A percentile compares a stretch with the other conserved stretches of the same genome.
These are phyloP conservation scores for Troides aeacus DNA, from an alignment of 2,888 invertebrate genomes.

Conservation along the genomic window DNA sequence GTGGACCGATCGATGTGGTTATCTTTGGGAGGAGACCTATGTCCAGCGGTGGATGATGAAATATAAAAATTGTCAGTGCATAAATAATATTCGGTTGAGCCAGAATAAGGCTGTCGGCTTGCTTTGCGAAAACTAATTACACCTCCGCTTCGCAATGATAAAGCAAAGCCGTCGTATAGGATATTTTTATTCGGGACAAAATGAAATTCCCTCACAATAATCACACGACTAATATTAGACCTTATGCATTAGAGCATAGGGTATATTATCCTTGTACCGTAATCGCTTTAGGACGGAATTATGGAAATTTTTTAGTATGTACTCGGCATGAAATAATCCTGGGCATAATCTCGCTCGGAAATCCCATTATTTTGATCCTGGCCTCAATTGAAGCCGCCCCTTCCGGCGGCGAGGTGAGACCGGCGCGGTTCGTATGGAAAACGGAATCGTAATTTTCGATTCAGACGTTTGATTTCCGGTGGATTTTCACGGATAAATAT, in stretches of 20 bases:
- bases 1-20: too few species aligned
- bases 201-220: conserved; percentile 62
- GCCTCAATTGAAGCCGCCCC: conserved; percentile 50
- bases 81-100: background rate
- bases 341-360: conserved; percentile 73
- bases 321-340: conserved; percentile 74
- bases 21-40: too few species aligned
- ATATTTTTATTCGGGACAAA: conserved; percentile 78
- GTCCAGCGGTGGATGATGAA: too few species aligned
- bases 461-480: conserved; percentile 50
- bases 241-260: conserved; percentile 30
- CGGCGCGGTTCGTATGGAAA: conserved; percentile 39
- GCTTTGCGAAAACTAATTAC: conserved; percentile 77
- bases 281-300: conserved; percentile 33
- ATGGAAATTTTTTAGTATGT: conserved; percentile 63
- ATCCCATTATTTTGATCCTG: conserved; percentile 78
- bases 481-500: conserved; percentile 53
- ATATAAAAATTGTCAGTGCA: too few species aligned
- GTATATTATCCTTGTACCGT: conserved; percentile 3
- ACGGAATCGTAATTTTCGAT: conserved; percentile 43
- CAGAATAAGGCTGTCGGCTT: conserved; percentile 60
- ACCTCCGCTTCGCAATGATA: conserved; percentile 75
- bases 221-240: conserved; percentile 36
- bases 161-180: conserved; percentile 78
- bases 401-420: conserved; percentile 34